Evolutionary conservation across 2,113 vertebrate genomes (phyloP), one percentile per base, ranked within the genome.

Genomic region (Phocoena sinus): DNA sequence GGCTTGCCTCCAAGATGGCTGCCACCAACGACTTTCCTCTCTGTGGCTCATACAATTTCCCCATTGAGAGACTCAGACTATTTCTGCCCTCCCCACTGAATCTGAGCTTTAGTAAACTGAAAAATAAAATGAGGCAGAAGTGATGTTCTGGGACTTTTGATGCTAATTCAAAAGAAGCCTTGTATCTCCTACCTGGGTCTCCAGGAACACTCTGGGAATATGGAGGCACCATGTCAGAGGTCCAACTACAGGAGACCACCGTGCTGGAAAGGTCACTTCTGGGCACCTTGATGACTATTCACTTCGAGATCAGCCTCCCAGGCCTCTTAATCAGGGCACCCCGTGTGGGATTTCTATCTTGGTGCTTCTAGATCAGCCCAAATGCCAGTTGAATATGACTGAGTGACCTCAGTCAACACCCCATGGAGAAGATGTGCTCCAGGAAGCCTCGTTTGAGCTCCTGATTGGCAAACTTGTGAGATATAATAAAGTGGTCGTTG

Each of bases 271-370:
- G 44, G 5, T 31, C 5, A 38, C 6, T 17, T 56, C 53, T 50
- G 13, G 71, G 21, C 1, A 38, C 13, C 44, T 2, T 0, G 3
- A 0, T 58, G 31, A 96, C 25, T 8, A 0, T 5, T 58, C 7
- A 41, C 50, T 28, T 25, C 47, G 62, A 89, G 44, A 8, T 5
- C 28, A 47, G 47, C 21, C 18, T 81, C 23, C 74, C 8, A n/a
- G 53, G 31, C 25, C n/a, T 68, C 50, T 31, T 17, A 50, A 23
- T 21, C 7, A 28, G 86, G 41, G 6, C 6, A 12, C 14, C 13
- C 89, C 53, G 36, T n/a, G 0, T 60, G 67, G 31, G 18, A 31
- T 94, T 81, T 91, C 25, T 60, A 26, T 20, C 6, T 65, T 41
- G 11, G 25, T 21, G 28, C 8, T 91, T 96, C 53, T 21, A 82